These are phyloP conservation scores for Paratrypauchen microcephalus DNA, from an alignment of 2,797 vertebrate species.

Conservation along the genomic window DNA sequence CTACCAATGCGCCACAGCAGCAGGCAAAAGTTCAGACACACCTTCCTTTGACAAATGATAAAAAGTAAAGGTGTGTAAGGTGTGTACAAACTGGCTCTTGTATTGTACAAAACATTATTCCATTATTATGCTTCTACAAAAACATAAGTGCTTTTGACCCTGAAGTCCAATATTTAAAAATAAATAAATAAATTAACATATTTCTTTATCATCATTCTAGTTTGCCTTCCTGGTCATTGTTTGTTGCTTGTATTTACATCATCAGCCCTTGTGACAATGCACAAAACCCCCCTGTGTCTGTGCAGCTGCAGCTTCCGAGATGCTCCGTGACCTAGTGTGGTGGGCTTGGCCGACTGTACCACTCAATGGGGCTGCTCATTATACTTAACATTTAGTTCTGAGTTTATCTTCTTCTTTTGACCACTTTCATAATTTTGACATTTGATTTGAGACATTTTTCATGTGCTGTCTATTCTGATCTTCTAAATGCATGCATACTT, in stretches of 20 bases:
- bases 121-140: neutral
- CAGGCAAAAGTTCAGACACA: neutral
- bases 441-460: neutral
- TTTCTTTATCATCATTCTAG: neutral
- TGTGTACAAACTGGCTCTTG: neutral
- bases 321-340: constrained; percentile 75
- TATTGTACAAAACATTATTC: neutral
- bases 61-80: neutral
- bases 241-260: constrained; percentile 62
- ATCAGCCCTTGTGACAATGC: constrained; percentile 71
- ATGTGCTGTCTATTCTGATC: constrained; percentile 8
- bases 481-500: neutral
- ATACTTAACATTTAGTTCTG: neutral
- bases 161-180: neutral
- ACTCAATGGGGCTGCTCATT: constrained; percentile 30
- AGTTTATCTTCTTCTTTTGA: constrained; percentile 14
- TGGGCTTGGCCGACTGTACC: constrained; percentile 53
- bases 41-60: neutral
- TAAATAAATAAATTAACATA: neutral
- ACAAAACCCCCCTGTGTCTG: constrained; percentile 81
- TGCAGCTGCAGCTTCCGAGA: constrained; percentile 78
- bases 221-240: constrained; percentile 23
- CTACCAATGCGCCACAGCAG: neutral
- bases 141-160: neutral
- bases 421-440: neutral